Evolutionary conservation across 2,797 vertebrate species (phyloP), one percentile per base, ranked within the genome.

Genomic region (Muraenolepis orangiensis): DNA sequence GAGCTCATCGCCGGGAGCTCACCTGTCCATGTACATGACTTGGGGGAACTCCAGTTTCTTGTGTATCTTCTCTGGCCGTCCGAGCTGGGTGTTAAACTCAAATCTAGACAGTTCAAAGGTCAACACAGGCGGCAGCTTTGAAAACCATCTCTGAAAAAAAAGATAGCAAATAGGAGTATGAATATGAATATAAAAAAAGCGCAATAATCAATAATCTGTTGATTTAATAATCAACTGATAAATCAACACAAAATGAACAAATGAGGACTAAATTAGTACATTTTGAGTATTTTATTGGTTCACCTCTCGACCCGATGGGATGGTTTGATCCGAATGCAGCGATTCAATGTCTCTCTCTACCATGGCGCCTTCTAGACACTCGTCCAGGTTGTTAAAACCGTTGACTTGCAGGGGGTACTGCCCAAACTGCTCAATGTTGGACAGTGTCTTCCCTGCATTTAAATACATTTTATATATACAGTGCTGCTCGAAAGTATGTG

Each of bases 391-490:
- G 78, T 81, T 95, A 88, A 98, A 99, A 72, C 97, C 96, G 0
- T 99, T 98, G 66, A 99, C 98, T 90, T 98, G 97, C 68, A 99
- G 94, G n/a, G 98, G 98, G 78, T 98, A 99, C 93, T 99, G 98
- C 38, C 98, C 97, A 72, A 99, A 99, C 85, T 97, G 95, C 91
- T 99, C 97, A 0, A 95, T 95, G 84, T 96, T 98, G 81, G 94
- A 97, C 78, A 97, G 89, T 0, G 91, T 91, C 78, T 96, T 97
- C 80, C 95, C 97, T 96, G 42, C 36, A 16, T 16, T 14, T 34
- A 16, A 14, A 70, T 14, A 38, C 1, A 18, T 16, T 30, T 30
- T 57, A 6, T 18, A 57, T 23, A 57, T 23, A 23, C n/a, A n/a
- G n/a, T n/a, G n/a, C n/a, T n/a, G n/a, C n/a, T n/a, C n/a, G n/a